These are phyloP conservation scores for Tethya wilhelma DNA, from an alignment of 37 sponge, comb jelly and placozoan genomes.

Conservation along the genomic window DNA sequence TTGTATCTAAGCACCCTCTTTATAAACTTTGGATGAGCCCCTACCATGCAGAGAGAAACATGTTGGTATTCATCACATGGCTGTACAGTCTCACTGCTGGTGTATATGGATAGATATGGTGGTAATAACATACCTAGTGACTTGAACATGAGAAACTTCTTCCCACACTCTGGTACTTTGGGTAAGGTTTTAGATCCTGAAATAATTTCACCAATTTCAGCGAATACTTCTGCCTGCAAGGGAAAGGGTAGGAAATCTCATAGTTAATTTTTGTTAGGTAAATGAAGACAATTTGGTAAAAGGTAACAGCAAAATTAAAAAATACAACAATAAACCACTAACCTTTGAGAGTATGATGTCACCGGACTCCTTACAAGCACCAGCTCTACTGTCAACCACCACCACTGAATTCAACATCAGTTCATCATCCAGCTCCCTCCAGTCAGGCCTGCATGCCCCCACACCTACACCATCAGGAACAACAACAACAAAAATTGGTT, in stretches of 20 bases:
- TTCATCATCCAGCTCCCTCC: constrained; percentile 91
- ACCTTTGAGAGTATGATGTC: constrained; percentile 82
- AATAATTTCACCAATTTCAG: constrained; percentile 79
- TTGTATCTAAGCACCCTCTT: too few species aligned
- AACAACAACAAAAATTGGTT: too few species aligned
- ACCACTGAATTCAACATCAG: constrained; percentile 85
- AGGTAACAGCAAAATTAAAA: too few species aligned
- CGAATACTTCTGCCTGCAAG: constrained; percentile 61
- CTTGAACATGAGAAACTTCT: constrained; percentile 80
- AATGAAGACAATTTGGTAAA: too few species aligned
- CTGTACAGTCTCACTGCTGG: too few species aligned
- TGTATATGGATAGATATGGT: too few species aligned
- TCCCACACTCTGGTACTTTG: constrained; percentile 47
- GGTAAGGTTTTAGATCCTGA: constrained; percentile 44
- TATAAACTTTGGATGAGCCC: too few species aligned
- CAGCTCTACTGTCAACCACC: constrained; percentile 75
- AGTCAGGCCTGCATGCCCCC: constrained; percentile 76
- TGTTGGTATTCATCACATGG: too few species aligned
- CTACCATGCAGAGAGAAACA: too few species aligned
- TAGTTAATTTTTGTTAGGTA: too few species aligned
- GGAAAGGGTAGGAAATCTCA: too few species aligned
- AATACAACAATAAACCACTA: too few species aligned
- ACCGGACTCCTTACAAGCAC: constrained; percentile 89
- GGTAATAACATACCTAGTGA: constrained; percentile 66
- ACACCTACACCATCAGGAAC: constrained; percentile 58